Base-by-base conservation (phyloP, 2,113 vertebrate species). In the Perca flavescens region DNA sequence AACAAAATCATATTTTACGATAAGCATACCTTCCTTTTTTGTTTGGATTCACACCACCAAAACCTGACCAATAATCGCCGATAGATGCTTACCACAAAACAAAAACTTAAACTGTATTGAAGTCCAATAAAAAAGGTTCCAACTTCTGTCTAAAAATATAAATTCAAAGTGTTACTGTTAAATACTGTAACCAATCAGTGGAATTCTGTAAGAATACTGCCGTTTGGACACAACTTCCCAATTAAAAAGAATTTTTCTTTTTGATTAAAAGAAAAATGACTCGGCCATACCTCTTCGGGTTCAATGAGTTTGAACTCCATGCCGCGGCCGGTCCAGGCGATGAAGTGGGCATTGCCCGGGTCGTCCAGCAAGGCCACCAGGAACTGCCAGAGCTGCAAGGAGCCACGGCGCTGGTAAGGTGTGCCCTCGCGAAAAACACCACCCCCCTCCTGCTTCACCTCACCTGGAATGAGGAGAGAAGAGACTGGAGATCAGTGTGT, bases 251-350 rank as follows among this genome's bases (percentile, higher is more conserved):
- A n/a, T n/a, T n/a, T n/a, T n/a, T n/a, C 40, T 15, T 22, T 1
- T 31, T 34, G 6, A 19, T 31, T 34, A 12, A 28, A 25, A 6
- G 21, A 60, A 49, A 52, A 36, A 25, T 5, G 0, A 0, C 28
- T 56, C 14, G 28, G 25, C 13, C 74, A 6, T 83, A 98, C 98
- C 97, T 99, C 98, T 88, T 99, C 98, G 1, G 98, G 98, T 80
- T 99, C 98, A 3, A 99, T 98, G 82, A 99, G 96, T 89, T 99
- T 99, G 95, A 99, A 99, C 88, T 99, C 98, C 98, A 99, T 99
- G 64, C 98, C 98, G 71, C 98, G 96, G 0, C 98, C 98, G 0
- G 98, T 99, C 98, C 98, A 99, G 72, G 98, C 97, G 68, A 99
- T 99, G 94, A 99, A 99, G 92, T 99, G 96, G 70, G 97, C 96